Conservation (phyloP, 2,797 vertebrate species). For the Pseudochaenichthys georgianus region DNA sequence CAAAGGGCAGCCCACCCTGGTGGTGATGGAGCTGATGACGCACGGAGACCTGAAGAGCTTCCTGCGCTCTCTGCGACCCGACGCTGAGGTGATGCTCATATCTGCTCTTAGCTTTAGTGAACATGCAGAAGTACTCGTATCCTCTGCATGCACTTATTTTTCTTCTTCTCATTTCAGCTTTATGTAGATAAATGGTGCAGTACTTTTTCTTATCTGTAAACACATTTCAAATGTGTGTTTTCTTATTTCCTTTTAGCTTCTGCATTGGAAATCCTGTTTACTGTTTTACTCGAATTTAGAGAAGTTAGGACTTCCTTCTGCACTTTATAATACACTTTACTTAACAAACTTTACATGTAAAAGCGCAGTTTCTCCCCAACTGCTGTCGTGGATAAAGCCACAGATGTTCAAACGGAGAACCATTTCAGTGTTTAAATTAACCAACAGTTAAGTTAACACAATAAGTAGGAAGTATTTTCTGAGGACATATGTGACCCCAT, state of each 20-base stretch:
- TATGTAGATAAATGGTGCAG: not conserved
- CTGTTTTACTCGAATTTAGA: not conserved
- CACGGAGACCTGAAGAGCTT: constrained; percentile 96
- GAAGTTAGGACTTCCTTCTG: not conserved
- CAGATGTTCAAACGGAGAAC: not conserved
- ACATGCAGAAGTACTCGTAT: not conserved
- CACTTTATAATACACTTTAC: not conserved
- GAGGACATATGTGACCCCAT: not conserved
- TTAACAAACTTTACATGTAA: not conserved
- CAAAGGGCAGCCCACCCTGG: constrained; percentile 95
- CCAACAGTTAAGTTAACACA: not conserved
- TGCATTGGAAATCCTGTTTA: not conserved
- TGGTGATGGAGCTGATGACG: constrained; percentile 98
- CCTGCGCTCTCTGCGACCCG: constrained; percentile 92
- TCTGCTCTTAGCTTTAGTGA: constrained; percentile 16
- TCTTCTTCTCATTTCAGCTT: constrained; percentile 44
- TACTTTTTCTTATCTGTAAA: not conserved
- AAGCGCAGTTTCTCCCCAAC: not conserved
- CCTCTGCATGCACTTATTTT: not conserved
- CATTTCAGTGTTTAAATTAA: not conserved
- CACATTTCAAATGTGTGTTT: not conserved
- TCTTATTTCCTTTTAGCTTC: not conserved
- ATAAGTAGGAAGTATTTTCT: not conserved
- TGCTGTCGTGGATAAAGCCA: not conserved
- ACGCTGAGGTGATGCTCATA: constrained; percentile 88